A percentile compares a stretch with the other conserved stretches of the same genome.
Conservation (phyloP, 1,140 invertebrate genomes). For the Leptinotarsa texana region DNA sequence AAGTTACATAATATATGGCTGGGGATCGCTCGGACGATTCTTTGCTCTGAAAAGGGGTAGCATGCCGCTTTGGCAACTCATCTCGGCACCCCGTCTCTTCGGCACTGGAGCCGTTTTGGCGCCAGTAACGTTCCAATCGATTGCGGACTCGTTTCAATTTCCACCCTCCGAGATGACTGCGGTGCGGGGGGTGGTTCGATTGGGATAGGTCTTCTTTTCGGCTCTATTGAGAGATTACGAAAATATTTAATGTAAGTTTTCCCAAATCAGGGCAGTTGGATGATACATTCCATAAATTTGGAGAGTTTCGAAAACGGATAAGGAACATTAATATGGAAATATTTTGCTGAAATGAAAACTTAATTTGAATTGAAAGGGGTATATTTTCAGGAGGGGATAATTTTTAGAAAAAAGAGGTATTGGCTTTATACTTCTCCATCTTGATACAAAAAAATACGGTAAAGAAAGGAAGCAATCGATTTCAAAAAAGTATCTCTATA, state of each 20-base stretch:
- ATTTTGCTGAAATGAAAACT: too few species aligned
- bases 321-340: too few species aligned
- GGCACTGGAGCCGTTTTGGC: constrained; percentile 17
- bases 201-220: not conserved
- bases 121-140: constrained; percentile 15
- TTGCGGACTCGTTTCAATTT: constrained; percentile 13
- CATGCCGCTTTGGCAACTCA: constrained; percentile 15
- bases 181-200: not conserved
- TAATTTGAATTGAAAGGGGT: too few species aligned
- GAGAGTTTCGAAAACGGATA: too few species aligned
- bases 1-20: constrained; percentile 1
- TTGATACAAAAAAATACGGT: too few species aligned
- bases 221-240: not conserved
- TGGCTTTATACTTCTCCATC: too few species aligned
- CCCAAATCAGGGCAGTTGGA: too few species aligned
- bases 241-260: not conserved
- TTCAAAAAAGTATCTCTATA: too few species aligned
- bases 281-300: too few species aligned
- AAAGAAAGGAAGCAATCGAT: too few species aligned
- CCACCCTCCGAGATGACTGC: not conserved
- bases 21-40: not conserved
- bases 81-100: not conserved
- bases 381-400: too few species aligned
- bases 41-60: constrained; percentile 4
- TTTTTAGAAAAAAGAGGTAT: too few species aligned